phyloP scores from a whole-genome alignment of 1,140 invertebrate genomes.

The Nomia melanderi region DNA sequence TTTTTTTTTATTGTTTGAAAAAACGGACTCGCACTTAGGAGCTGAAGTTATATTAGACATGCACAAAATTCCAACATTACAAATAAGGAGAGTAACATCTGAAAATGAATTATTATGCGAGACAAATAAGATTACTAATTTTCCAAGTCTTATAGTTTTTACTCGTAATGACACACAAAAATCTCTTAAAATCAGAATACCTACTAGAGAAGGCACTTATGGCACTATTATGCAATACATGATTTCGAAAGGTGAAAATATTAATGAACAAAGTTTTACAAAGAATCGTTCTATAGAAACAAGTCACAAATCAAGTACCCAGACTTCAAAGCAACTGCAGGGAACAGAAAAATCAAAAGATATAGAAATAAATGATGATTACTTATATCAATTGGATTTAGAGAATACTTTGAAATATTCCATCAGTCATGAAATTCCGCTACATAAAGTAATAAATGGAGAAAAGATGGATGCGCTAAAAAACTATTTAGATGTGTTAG shows the following conservation, averaged over 20 bases:
- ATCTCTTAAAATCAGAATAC: slow-evolving; percentile 75
- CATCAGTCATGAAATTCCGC: slow-evolving; percentile 90
- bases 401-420: slow-evolving; percentile 91
- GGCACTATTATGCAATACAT: slow-evolving; percentile 79
- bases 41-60: slow-evolving; percentile 85
- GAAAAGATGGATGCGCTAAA: slow-evolving; percentile 87
- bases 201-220: slow-evolving; percentile 76
- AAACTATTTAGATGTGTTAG: slow-evolving; percentile 86
- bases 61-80: slow-evolving; percentile 80
- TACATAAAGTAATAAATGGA: slow-evolving; percentile 85
- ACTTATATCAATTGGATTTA: slow-evolving; percentile 91
- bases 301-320: slow-evolving; percentile 7
- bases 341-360: slow-evolving; percentile 50
- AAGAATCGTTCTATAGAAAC: background rate
- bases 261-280: slow-evolving; percentile 18
- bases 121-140: slow-evolving; percentile 78
- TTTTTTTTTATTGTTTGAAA: slow-evolving; percentile 84
- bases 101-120: slow-evolving; percentile 80
- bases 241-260: slow-evolving; percentile 72
- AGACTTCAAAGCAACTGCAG: slow-evolving; percentile 56
- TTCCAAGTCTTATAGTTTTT: slow-evolving; percentile 82
- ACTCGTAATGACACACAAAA: slow-evolving; percentile 74
- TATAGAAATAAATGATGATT: slow-evolving; percentile 71
- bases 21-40: slow-evolving; percentile 81
- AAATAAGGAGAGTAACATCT: slow-evolving; percentile 82